These are phyloP conservation scores for Drosophila ercepeae DNA, from an alignment of 1,140 invertebrate genomes.

Conservation along the genomic window DNA sequence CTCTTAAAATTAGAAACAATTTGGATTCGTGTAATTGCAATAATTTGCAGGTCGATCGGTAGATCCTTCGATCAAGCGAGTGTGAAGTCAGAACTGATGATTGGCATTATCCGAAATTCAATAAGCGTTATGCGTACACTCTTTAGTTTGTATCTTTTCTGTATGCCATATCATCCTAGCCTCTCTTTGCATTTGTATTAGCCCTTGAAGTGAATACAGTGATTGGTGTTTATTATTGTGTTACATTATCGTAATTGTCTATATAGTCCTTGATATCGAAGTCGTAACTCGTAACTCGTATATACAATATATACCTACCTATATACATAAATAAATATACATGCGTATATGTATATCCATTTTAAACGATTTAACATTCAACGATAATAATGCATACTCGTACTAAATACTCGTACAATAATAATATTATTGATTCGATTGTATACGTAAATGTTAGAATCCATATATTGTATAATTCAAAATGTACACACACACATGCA, in stretches of 20 bases:
- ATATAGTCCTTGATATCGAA: constrained; percentile 78
- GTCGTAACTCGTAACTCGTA: constrained; percentile 73
- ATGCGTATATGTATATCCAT: constrained; percentile 56
- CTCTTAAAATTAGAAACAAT: constrained; percentile 21
- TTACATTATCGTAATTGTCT: constrained; percentile 79
- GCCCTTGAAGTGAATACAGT: constrained; percentile 77
- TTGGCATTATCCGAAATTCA: constrained; percentile 53
- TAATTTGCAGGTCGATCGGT: constrained; percentile 21
- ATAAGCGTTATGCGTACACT: constrained; percentile 29
- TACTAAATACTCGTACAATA: constrained; percentile 46
- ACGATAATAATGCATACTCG: constrained; percentile 67
- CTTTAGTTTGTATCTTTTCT: constrained; percentile 52
- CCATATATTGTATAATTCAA: constrained; percentile 55
- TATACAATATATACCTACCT: constrained; percentile 53
- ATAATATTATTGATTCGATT: constrained; percentile 58
- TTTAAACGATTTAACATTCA: constrained; percentile 66
- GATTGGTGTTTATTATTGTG: constrained; percentile 82
- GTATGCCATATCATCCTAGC: constrained; percentile 70
- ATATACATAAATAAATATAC: constrained; percentile 48
- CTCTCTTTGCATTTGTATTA: constrained; percentile 74
- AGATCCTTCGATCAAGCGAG: constrained; percentile 15
- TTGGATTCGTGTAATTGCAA: constrained; percentile 29
- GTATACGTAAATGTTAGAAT: constrained; percentile 67
- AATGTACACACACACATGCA: constrained; percentile 62
- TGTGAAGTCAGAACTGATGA: constrained; percentile 35